A percentile compares a stretch with the other conserved stretches of the same genome.
Evolutionary conservation across 2,113 vertebrate genomes (phyloP).

Genomic region (Casuarius casuarius): DNA sequence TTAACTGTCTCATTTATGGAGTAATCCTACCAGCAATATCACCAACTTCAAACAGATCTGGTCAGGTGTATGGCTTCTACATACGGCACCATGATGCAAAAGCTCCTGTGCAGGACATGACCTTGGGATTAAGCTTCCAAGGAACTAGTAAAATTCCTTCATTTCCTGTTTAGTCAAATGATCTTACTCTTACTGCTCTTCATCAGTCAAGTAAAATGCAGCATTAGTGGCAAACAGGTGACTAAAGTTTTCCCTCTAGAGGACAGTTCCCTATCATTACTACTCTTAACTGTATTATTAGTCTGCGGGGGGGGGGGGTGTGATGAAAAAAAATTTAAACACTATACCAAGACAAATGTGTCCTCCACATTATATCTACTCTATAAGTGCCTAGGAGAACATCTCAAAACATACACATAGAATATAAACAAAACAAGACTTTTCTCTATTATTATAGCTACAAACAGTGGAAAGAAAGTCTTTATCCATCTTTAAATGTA

Average conservation of each 20-base stretch:
- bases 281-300: not conserved
- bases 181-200: not conserved
- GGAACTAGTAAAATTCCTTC: not conserved
- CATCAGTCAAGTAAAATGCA: not conserved
- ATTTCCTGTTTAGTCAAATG: not conserved
- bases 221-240: not conserved
- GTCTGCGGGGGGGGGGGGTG: not conserved
- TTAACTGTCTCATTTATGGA: conserved; percentile 1
- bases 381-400: not conserved
- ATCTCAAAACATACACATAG: not conserved
- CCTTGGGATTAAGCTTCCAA: not conserved
- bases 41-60: not conserved
- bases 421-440: not conserved
- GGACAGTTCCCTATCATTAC: not conserved
- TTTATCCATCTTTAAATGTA: not conserved
- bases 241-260: not conserved
- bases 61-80: not conserved
- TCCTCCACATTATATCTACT: not conserved
- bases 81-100: not conserved
- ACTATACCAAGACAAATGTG: not conserved
- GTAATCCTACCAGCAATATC: conserved; percentile 29
- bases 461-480: not conserved
- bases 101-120: not conserved
- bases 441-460: not conserved
- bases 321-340: not conserved